A percentile compares a stretch with the other conserved stretches of the same genome.
These are phyloP conservation scores for Pandion haliaetus DNA, from an alignment of 2,113 vertebrate species.

Conservation along the genomic window DNA sequence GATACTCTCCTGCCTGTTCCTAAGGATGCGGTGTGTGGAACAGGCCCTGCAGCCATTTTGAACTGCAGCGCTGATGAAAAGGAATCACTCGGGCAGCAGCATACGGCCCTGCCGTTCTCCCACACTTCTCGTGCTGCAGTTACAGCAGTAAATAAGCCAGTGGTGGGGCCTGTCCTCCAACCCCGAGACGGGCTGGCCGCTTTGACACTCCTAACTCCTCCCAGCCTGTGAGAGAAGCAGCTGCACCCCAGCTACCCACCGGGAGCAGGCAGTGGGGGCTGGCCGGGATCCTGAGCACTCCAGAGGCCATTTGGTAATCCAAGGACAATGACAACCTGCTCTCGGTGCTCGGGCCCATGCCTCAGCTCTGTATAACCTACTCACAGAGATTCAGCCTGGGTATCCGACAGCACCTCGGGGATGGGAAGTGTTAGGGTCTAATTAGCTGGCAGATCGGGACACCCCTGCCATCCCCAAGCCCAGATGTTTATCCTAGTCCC, in stretches of 20 bases:
- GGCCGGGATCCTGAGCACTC: background rate
- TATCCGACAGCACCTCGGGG: background rate
- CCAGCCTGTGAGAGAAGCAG: background rate
- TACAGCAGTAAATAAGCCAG: no score
- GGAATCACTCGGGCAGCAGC: background rate
- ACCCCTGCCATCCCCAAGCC: background rate
- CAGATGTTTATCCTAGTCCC: background rate
- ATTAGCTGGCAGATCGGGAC: background rate
- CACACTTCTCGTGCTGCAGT: background rate
- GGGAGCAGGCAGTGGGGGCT: background rate
- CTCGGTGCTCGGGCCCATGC: accelerated
- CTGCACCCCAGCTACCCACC: no score
- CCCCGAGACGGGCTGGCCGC: background rate
- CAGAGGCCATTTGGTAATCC: background rate
- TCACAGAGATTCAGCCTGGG: background rate
- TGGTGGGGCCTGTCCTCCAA: background rate
- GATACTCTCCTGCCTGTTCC: background rate
- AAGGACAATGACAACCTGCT: background rate
- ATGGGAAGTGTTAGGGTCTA: background rate
- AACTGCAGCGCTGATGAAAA: no score
- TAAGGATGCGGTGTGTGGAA: background rate
- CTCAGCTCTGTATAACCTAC: background rate
- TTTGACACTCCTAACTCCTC: background rate
- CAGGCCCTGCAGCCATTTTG: background rate
- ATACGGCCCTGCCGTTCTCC: accelerated